phyloP scores from a whole-genome alignment of 2,797 vertebrate species.

The Crax fasciolata region DNA sequence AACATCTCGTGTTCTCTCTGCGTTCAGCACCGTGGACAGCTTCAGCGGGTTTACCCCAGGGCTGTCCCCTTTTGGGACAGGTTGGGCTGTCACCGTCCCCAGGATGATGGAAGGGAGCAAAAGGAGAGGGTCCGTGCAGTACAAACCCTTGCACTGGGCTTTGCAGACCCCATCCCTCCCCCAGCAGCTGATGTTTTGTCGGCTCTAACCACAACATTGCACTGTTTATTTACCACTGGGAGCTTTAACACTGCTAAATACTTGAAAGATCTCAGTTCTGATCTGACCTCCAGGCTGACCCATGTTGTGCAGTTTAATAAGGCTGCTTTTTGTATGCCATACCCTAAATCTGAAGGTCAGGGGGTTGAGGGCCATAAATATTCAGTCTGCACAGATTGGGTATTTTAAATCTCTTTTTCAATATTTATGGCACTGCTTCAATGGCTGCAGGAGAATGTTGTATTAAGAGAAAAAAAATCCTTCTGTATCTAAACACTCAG shows the following conservation, averaged over 20 bases:
- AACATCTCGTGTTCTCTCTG: neutral
- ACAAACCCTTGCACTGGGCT: fast-evolving
- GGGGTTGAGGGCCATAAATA: constrained; percentile 12
- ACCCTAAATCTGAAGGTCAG: constrained; percentile 38
- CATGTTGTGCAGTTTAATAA: neutral
- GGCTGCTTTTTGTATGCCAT: neutral
- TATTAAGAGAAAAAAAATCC: neutral
- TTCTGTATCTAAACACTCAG: constrained; percentile 40
- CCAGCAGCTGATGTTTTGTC: neutral
- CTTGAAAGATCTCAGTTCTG: neutral
- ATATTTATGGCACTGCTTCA: neutral
- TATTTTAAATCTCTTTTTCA: constrained; percentile 20
- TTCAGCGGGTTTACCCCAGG: neutral
- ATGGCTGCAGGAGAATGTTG: constrained; percentile 25
- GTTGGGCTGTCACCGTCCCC: neutral
- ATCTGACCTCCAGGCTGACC: neutral
- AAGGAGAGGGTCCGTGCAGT: neutral
- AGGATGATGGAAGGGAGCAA: fast-evolving
- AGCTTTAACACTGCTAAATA: neutral
- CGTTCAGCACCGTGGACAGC: neutral
- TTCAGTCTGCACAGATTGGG: neutral
- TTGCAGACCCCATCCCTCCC: neutral
- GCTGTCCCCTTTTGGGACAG: neutral
- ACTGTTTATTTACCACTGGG: neutral
- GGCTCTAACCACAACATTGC: neutral